Percentiles rank a stretch among this genome's conserved stretches.
Conservation (phyloP, 2,113 vertebrate genomes). For the Brachypteracias leptosomus region DNA sequence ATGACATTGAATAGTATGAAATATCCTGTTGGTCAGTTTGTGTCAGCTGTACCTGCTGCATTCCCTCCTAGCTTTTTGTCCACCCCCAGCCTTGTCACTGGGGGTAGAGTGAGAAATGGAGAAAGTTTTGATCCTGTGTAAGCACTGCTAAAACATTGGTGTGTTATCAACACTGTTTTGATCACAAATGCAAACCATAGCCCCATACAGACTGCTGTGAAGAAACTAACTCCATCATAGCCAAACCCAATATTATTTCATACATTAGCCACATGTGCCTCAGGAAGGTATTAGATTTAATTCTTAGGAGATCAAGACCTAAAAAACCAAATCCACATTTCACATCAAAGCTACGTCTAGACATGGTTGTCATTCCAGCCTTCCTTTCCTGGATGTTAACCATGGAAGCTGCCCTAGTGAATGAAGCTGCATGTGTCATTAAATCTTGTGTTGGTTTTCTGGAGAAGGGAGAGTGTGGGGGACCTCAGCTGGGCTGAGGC, state of each 20-base stretch:
- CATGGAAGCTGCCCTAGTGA: background rate
- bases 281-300: background rate
- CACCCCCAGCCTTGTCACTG: background rate
- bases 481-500: too few species aligned
- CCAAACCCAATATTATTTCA: background rate
- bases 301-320: background rate
- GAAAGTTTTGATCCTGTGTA: background rate
- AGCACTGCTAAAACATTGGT: background rate
- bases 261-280: background rate
- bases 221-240: background rate
- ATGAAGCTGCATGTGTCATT: background rate
- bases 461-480: too few species aligned
- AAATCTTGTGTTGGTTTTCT: background rate
- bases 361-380: background rate
- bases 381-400: background rate
- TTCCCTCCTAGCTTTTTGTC: background rate
- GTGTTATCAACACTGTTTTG: background rate
- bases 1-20: background rate
- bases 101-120: accelerated
- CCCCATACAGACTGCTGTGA: background rate
- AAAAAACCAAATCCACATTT: background rate
- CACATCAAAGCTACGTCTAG: background rate
- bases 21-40: background rate
- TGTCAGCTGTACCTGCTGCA: background rate
- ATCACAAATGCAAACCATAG: background rate